Conservation (phyloP, 2,113 vertebrate species). For the Semicossyphus pulcher region DNA sequence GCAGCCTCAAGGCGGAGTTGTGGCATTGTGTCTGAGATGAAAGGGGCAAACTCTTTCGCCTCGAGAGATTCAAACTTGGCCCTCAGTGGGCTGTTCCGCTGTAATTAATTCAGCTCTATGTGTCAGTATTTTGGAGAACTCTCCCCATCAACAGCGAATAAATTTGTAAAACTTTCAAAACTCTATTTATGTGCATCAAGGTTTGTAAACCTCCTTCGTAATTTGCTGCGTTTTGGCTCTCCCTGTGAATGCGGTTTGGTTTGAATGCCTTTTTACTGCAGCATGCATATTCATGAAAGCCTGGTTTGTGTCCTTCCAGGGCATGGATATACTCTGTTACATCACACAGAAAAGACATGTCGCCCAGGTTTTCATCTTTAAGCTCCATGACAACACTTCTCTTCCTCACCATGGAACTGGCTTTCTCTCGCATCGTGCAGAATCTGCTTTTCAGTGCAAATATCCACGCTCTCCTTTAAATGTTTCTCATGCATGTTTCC, state of each 20-base stretch:
- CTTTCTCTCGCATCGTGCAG: conserved; percentile 37
- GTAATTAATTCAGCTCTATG: conserved; percentile 65
- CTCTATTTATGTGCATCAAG: conserved; percentile 52
- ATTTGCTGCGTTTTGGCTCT: conserved; percentile 39
- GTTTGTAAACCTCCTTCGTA: conserved; percentile 33
- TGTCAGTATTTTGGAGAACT: conserved; percentile 55
- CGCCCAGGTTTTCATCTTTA: conserved; percentile 41
- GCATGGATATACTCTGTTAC: conserved; percentile 37
- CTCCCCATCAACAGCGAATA: conserved; percentile 28
- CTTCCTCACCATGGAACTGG: conserved; percentile 31
- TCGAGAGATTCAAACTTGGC: conserved; percentile 70
- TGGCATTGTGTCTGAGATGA: conserved; percentile 76
- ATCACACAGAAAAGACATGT: conserved; percentile 48
- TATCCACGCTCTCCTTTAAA: conserved; percentile 27
- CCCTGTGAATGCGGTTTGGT: conserved; percentile 34
- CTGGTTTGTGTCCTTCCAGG: conserved; percentile 58
- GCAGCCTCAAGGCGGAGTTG: conserved; percentile 65
- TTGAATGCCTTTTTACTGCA: conserved; percentile 43
- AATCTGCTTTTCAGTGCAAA: conserved; percentile 24
- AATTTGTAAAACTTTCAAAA: conserved; percentile 65
- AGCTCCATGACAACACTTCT: conserved; percentile 44
- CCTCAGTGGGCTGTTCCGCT: conserved; percentile 63
- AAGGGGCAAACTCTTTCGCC: conserved; percentile 70
- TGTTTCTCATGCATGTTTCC: neutral
- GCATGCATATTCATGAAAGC: conserved; percentile 67